These are phyloP conservation scores for Spongia lamella DNA, from an alignment of 37 sponge, comb jelly and placozoan genomes.

Conservation along the genomic window DNA sequence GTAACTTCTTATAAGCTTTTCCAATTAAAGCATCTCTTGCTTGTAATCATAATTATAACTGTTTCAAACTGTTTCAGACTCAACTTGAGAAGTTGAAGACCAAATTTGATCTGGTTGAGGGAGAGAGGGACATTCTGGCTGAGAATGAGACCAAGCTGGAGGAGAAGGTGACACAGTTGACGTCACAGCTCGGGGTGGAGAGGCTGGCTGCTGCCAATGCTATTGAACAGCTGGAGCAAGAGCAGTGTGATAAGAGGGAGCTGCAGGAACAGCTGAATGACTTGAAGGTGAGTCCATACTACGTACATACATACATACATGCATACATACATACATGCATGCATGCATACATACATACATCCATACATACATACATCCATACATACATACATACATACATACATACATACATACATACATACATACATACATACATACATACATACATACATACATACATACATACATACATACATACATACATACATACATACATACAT, in stretches of 20 bases:
- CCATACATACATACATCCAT: too few relatives aligned
- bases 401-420: too few relatives aligned
- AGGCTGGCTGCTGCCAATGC: slow-evolving; percentile 43
- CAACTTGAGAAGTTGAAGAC: slow-evolving; percentile 71
- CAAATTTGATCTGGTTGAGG: slow-evolving; percentile 69
- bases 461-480: too few relatives aligned
- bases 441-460: too few relatives aligned
- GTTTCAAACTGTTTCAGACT: slow-evolving; percentile 46
- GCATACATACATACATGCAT: background rate
- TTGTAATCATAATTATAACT: too few relatives aligned
- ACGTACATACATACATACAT: background rate
- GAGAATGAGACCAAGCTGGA: slow-evolving; percentile 65
- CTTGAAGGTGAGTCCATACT: slow-evolving; percentile 38
- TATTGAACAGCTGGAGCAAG: slow-evolving; percentile 72
- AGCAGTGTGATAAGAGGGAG: slow-evolving; percentile 80
- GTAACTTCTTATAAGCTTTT: too few relatives aligned
- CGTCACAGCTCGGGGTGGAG: slow-evolving; percentile 63
- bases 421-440: too few relatives aligned
- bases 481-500: background rate
- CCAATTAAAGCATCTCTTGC: too few relatives aligned
- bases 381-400: too few relatives aligned
- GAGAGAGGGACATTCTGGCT: slow-evolving; percentile 57
- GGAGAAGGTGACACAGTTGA: slow-evolving; percentile 68
- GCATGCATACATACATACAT: too few relatives aligned
- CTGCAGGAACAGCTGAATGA: slow-evolving; percentile 75